phyloP scores from a whole-genome alignment of 1,140 invertebrate species.

The Calliphora vicina region DNA sequence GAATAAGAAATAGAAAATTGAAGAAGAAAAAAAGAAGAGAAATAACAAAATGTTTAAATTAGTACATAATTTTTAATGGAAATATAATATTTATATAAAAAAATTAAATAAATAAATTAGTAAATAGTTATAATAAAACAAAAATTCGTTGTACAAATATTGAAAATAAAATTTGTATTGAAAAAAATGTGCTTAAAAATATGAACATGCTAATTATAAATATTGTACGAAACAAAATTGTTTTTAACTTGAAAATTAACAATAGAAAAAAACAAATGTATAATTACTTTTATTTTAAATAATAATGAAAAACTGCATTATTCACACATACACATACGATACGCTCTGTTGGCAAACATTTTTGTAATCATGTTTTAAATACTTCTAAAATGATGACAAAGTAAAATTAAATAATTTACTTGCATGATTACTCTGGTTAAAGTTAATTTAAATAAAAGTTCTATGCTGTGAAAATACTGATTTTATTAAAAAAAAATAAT shows the following conservation, averaged over 20 bases:
- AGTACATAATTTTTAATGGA: no score
- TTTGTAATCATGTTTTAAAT: no score
- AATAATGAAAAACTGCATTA: not conserved
- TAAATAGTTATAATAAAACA: no score
- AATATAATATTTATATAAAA: slow-evolving; percentile 6
- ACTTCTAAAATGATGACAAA: not conserved
- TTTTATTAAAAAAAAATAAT: no score
- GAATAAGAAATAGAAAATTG: not conserved
- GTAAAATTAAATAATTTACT: not conserved
- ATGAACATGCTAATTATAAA: not conserved
- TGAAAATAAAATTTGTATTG: no score
- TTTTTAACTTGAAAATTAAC: not conserved
- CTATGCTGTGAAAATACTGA: no score
- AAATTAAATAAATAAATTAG: not conserved
- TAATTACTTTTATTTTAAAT: not conserved
- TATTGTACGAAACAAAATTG: not conserved
- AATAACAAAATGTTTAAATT: no score
- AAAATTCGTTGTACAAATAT: not conserved
- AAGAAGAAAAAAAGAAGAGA: slow-evolving; percentile 33
- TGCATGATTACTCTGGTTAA: not conserved
- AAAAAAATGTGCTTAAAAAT: not conserved
- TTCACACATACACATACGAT: not conserved
- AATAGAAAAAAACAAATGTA: not conserved
- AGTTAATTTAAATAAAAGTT: no score
- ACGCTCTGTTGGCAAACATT: not conserved